Evolutionary conservation across 2,888 invertebrate genomes (phyloP).

Genomic region (Cataglyphis rosenhaueri): DNA sequence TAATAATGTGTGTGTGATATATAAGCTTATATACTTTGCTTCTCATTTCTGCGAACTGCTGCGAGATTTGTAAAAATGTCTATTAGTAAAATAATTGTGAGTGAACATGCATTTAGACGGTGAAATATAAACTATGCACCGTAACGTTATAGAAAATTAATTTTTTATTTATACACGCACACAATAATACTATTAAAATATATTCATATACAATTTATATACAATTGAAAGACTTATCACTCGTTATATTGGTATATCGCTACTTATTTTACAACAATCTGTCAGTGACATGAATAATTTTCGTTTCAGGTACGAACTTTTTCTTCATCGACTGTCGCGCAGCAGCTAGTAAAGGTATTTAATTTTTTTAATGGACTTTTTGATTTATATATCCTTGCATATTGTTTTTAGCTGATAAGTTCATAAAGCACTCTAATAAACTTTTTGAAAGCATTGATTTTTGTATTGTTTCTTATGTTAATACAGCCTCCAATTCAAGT

Average conservation of each 20-base stretch:
- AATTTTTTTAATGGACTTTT: slow-evolving; percentile 16
- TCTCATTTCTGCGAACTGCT: slow-evolving; percentile 44
- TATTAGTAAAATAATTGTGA: slow-evolving; percentile 69
- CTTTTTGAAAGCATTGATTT: background rate
- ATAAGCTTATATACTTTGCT: slow-evolving; percentile 19
- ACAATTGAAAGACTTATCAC: background rate
- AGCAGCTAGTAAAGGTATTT: slow-evolving; percentile 86
- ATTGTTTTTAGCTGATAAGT: background rate
- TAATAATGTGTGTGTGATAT: background rate
- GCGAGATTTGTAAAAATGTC: slow-evolving; percentile 60
- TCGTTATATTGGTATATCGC: background rate
- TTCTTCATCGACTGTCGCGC: slow-evolving; percentile 81
- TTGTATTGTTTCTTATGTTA: slow-evolving; percentile 53
- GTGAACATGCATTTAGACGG: slow-evolving; percentile 14
- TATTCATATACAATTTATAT: background rate
- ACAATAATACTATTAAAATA: background rate
- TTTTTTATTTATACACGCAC: background rate
- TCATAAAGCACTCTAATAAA: background rate
- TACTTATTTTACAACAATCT: slow-evolving; percentile 20
- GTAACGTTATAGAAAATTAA: background rate
- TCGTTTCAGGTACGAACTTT: slow-evolving; percentile 84
- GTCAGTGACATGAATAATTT: slow-evolving; percentile 25
- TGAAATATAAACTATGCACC: background rate
- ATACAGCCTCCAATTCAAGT: slow-evolving; percentile 93
- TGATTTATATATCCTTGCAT: background rate